These are phyloP conservation scores for Aplochiton taeniatus DNA, from an alignment of 2,797 vertebrate species.

Conservation along the genomic window DNA sequence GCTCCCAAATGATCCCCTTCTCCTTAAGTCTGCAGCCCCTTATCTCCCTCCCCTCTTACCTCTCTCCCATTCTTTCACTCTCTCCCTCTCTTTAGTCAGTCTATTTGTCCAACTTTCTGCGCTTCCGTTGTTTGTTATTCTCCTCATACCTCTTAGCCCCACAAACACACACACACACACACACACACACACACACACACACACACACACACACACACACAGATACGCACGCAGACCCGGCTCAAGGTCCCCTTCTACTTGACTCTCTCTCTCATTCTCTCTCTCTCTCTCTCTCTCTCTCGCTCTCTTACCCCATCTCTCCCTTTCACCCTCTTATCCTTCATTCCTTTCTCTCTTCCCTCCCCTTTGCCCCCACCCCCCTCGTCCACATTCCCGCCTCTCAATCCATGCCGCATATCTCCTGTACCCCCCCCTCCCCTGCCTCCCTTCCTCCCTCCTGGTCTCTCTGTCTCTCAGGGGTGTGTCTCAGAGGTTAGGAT, in stretches of 20 bases:
- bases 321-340: not conserved
- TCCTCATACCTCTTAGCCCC: not conserved
- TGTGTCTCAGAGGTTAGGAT: slow-evolving; percentile 44
- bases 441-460: slow-evolving; percentile 26
- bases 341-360: not conserved
- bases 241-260: slow-evolving; percentile 32
- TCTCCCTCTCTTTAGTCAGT: slow-evolving; percentile 18
- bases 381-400: not conserved
- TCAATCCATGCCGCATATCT: not conserved
- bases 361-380: not conserved
- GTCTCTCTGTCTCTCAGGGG: slow-evolving; percentile 11
- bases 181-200: not conserved
- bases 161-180: slow-evolving; percentile 1
- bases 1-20: slow-evolving; percentile 77
- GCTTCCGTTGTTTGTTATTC: slow-evolving; percentile 9
- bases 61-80: slow-evolving; percentile 49
- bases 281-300: slow-evolving; percentile 21
- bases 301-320: slow-evolving; percentile 10
- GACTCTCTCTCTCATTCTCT: slow-evolving; percentile 7
- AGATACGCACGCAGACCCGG: not conserved
- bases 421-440: too few relatives aligned
- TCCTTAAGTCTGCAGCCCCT: slow-evolving; percentile 62
- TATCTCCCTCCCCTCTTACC: slow-evolving; percentile 52
- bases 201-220: slow-evolving; percentile 2
- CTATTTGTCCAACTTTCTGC: slow-evolving; percentile 1